Conservation (phyloP, 2,113 vertebrate species). For the Apaloderma vittatum region DNA sequence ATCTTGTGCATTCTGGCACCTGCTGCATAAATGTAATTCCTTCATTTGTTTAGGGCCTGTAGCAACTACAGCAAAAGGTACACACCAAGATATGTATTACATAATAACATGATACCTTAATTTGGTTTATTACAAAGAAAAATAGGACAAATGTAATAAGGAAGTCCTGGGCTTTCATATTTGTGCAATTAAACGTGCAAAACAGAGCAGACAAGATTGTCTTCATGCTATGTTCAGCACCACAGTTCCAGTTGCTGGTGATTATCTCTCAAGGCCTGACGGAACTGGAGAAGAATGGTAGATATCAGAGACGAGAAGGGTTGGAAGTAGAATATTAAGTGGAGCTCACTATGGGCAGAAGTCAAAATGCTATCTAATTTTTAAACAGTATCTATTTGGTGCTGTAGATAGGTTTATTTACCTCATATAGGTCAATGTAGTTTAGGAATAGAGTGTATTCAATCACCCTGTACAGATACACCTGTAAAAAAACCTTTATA, state of each 20-base stretch:
- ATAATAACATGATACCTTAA: not conserved
- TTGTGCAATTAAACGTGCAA: not conserved
- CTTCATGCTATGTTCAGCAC: not conserved
- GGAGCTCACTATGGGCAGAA: not conserved
- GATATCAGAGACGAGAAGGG: not conserved
- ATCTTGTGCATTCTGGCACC: not conserved
- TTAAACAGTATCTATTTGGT: not conserved
- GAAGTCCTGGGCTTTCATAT: not conserved
- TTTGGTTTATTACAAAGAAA: constrained; percentile 1
- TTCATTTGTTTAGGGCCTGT: not conserved
- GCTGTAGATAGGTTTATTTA: not conserved
- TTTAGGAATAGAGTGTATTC: not conserved
- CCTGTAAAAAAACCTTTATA: not conserved
- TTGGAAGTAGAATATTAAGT: not conserved
- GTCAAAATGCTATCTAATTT: not conserved
- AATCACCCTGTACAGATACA: not conserved
- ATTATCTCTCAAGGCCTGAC: not conserved
- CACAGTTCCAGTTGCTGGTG: not conserved
- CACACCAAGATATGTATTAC: not conserved
- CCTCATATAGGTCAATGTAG: not conserved
- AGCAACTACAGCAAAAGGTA: not conserved
- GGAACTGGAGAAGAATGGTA: not conserved
- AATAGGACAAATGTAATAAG: not conserved
- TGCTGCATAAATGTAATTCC: not conserved
- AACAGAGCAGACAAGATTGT: not conserved